Conservation (phyloP, 2,888 invertebrate genomes). For the Ectemnius lituratus region DNA sequence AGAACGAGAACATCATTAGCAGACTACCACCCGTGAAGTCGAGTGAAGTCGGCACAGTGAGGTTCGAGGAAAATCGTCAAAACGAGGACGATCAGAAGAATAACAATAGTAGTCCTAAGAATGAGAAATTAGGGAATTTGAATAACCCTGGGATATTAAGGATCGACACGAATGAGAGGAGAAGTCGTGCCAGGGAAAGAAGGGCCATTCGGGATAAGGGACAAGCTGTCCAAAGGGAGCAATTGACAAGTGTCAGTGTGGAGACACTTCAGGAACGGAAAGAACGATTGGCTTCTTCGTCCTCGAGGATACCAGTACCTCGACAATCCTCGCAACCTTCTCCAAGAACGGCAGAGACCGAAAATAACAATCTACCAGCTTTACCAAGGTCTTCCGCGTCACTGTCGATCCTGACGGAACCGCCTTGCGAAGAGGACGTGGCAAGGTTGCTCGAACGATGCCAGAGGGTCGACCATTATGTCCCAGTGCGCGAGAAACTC, state of each 20-base stretch:
- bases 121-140: slow-evolving; percentile 14
- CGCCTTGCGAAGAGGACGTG: slow-evolving; percentile 76
- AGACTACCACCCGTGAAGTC: slow-evolving; percentile 57
- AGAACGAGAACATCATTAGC: slow-evolving; percentile 39
- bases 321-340: slow-evolving; percentile 37
- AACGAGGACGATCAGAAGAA: slow-evolving; percentile 62
- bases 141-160: slow-evolving; percentile 58
- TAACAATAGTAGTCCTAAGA: slow-evolving; percentile 53
- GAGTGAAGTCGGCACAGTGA: slow-evolving; percentile 45
- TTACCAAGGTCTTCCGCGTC: slow-evolving; percentile 41
- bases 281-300: slow-evolving; percentile 56
- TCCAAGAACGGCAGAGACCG: slow-evolving; percentile 1
- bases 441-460: slow-evolving; percentile 79
- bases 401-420: slow-evolving; percentile 51
- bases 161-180: slow-evolving; percentile 66
- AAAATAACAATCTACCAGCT: slow-evolving; percentile 20
- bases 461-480: slow-evolving; percentile 82
- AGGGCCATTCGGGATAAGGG: slow-evolving; percentile 63
- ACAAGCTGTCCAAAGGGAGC: slow-evolving; percentile 42
- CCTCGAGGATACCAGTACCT: slow-evolving; percentile 63
- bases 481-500: slow-evolving; percentile 85
- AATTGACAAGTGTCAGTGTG: slow-evolving; percentile 31
- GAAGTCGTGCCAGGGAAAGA: slow-evolving; percentile 72
- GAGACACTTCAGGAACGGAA: slow-evolving; percentile 65
- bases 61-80: slow-evolving; percentile 58